phyloP scores from a whole-genome alignment of 1,140 invertebrate species.

The Argopecten irradians region DNA sequence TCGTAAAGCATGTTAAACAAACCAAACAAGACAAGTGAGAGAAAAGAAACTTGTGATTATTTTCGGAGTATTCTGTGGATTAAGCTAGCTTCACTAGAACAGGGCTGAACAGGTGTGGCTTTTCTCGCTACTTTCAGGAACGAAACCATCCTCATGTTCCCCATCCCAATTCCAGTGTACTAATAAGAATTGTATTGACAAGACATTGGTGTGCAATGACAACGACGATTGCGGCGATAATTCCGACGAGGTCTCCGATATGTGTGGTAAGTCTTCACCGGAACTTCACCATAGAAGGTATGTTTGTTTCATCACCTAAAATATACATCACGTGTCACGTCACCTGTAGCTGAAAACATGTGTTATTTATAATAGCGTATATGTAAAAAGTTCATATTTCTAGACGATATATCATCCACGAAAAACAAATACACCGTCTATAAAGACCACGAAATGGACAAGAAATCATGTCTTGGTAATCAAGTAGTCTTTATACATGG shows the following conservation, averaged over 20 bases:
- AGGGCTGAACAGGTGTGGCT: no score
- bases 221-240: slow-evolving; percentile 6
- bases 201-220: background rate
- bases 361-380: background rate
- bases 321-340: background rate
- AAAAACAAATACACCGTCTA: no score
- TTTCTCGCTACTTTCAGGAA: background rate
- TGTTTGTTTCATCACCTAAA: background rate
- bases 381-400: background rate
- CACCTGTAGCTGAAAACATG: background rate
- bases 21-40: no score
- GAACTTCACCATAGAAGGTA: background rate
- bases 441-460: no score
- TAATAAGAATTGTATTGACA: background rate
- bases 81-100: no score
- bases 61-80: no score
- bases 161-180: background rate
- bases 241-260: background rate
- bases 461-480: no score
- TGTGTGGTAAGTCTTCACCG: background rate
- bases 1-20: no score
- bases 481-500: no score
- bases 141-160: background rate
- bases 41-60: no score
- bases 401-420: background rate